Percentiles rank a stretch among this genome's conserved stretches.
Evolutionary conservation across 2,113 vertebrate genomes (phyloP).

Genomic region (Halcyon malimbica): DNA sequence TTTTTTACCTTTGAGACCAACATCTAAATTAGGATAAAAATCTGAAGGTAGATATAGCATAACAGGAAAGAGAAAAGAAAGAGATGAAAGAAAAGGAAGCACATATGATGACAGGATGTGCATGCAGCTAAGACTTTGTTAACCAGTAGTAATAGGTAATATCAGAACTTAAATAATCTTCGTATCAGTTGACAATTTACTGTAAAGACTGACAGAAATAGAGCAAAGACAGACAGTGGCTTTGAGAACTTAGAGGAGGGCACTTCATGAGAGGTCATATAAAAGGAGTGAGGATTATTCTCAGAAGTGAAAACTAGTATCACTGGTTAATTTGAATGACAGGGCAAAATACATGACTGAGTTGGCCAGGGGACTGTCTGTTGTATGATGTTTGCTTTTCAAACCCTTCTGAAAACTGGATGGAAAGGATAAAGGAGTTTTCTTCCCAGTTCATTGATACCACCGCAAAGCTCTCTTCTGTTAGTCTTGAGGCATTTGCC

Average conservation of each 20-base stretch:
- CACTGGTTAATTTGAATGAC: not conserved
- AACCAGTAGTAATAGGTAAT: not conserved
- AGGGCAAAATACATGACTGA: not conserved
- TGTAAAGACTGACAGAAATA: not conserved
- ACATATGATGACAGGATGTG: too few species aligned
- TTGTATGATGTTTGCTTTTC: not conserved
- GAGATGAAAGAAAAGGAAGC: not conserved
- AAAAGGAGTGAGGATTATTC: not conserved
- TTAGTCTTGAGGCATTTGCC: not conserved
- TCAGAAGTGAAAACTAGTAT: not conserved
- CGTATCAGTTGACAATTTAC: not conserved
- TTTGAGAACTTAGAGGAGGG: not conserved
- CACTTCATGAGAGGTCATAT: rapidly evolving
- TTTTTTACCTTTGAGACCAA: not conserved
- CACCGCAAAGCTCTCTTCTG: not conserved
- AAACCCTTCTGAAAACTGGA: not conserved
- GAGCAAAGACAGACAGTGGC: not conserved
- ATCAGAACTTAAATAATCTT: not conserved
- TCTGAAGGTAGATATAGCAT: not conserved
- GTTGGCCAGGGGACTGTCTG: not conserved
- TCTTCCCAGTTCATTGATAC: not conserved
- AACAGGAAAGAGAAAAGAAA: not conserved
- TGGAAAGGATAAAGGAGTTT: not conserved
- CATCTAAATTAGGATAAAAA: not conserved
- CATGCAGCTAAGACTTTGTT: not conserved